Conservation (phyloP, 2,888 invertebrate species). For the Harpagoxenus sublaevis region DNA sequence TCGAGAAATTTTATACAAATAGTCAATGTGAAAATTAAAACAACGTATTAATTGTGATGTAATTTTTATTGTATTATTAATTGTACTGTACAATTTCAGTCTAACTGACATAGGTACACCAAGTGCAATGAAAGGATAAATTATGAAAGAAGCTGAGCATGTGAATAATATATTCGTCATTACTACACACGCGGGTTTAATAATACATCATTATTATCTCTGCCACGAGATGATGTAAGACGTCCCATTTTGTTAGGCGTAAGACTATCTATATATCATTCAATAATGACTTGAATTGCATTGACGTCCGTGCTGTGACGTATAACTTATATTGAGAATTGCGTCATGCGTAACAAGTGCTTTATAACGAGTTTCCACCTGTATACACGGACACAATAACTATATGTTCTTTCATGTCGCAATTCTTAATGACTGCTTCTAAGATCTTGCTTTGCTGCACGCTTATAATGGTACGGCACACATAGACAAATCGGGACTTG, state of each 20-base stretch:
- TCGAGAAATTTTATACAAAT: neutral
- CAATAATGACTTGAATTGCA: slow-evolving; percentile 48
- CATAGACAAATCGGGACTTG: slow-evolving; percentile 16
- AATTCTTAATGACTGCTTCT: slow-evolving; percentile 50
- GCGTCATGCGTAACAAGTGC: slow-evolving; percentile 56
- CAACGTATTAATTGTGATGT: neutral
- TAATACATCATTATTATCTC: slow-evolving; percentile 50
- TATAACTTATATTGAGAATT: slow-evolving; percentile 38
- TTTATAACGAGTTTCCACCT: slow-evolving; percentile 57
- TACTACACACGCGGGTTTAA: slow-evolving; percentile 31
- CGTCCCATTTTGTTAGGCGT: slow-evolving; percentile 46
- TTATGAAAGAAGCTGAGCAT: slow-evolving; percentile 42
- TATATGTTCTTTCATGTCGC: slow-evolving; percentile 37
- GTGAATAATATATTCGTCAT: slow-evolving; percentile 33
- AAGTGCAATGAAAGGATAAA: slow-evolving; percentile 16
- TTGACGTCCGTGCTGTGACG: slow-evolving; percentile 40
- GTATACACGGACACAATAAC: slow-evolving; percentile 49
- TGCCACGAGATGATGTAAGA: slow-evolving; percentile 39
- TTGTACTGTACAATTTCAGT: neutral
- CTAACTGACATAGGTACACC: neutral
- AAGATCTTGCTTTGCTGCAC: slow-evolving; percentile 18
- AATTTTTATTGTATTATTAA: neutral
- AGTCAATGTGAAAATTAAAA: neutral
- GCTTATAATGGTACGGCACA: slow-evolving; percentile 12
- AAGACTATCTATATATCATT: slow-evolving; percentile 49